Evolutionary conservation across 1,140 invertebrate species (phyloP), one percentile per base, ranked within the genome.

Genomic region (Macrostomum lignano): DNA sequence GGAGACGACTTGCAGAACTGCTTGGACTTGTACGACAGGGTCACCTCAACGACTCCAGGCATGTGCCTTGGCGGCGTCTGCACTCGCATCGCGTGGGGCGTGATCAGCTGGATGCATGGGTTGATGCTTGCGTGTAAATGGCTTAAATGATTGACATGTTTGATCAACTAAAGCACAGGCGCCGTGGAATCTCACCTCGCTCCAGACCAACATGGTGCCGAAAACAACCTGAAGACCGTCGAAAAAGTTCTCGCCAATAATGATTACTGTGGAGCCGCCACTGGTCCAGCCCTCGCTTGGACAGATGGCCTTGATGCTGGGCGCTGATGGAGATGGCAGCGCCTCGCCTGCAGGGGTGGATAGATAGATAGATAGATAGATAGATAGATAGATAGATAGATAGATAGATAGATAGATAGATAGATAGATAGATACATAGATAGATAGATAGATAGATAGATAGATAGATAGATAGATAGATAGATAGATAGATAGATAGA

Each of bases 211-310:
- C 73, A 88, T 86, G 1, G 82, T 81, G 10, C 88, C 88, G 49
- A 98, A 96, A 5, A 93, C 81, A 9, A 96, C 86, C 46, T 96
- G 88, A 3, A 98, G 67, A 15, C 88, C 88, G 45, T 98, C 88
- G 57, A 94, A 94, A 65, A 98, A 98, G 62, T 98, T 93, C 52
- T 98, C 91, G 17, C 91, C 91, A 28, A 96, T 81, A 39, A 96
- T 93, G 52, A 96, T 88, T 36, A 96, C 84, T 0, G 81, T 88
- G 1, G 78, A 77, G 2, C 86, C 84, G 14, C 77, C 73, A 15
- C 60, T 61, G 25, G 84, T 94, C 86, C 86, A 96, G 9, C 86
- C 88, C 65, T 96, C 88, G 47, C 75, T 88, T 1, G 88, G 91
- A 40, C 76, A 88, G 57, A 98, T 86, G 31, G 82, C 81, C 61